Evolutionary conservation across 1,140 invertebrate species (phyloP), one percentile per base, ranked within the genome.

Genomic region (Aphidius gifuensis): DNA sequence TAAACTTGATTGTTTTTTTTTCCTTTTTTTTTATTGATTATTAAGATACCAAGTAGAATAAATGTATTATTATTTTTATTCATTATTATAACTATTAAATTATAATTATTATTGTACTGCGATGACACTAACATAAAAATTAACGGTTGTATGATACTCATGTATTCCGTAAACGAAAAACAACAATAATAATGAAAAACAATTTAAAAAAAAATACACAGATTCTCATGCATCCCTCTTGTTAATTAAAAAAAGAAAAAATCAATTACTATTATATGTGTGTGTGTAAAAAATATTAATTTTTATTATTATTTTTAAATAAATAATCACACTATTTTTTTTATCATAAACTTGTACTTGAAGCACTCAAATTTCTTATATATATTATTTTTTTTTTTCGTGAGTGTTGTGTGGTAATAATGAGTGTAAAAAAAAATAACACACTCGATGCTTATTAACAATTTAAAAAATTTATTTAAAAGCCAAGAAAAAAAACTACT

Each of bases 131-230:
- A 73, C 70, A 70, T 73, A 74, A 73, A 68, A 74, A 73, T 69
- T 65, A 74, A 68, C 69, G 71, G 64, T 67, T 74, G 69, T 69
- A 72, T 73, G 71, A 70, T 76, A 74, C 74, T 76, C 71, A 70
- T 74, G 64, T 74, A 76, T 63, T 70, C 68, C 67, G 71, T 67
- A 65, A 71, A 63, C 53, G 1, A 44, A 39, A 45, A 42, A 59
- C 38, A 49, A 50, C 11, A 59, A 47, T 9, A 59, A 56, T 32
- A 40, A 58, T 45, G 45, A 7, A n/a, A 21, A 16, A 16, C n/a
- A 9, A 16, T 45, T 23, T 58, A 4, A 1, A 11, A 50, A 50
- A 50, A 9, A 50, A 32, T 9, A 5, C 1, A 16, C 49, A 23
- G 9, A 51, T 32, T 51, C 6, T 32, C 32, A 32, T 49, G 46